Conservation (phyloP, 92 coral and sea anemone species). For the Actinostola sp. region DNA sequence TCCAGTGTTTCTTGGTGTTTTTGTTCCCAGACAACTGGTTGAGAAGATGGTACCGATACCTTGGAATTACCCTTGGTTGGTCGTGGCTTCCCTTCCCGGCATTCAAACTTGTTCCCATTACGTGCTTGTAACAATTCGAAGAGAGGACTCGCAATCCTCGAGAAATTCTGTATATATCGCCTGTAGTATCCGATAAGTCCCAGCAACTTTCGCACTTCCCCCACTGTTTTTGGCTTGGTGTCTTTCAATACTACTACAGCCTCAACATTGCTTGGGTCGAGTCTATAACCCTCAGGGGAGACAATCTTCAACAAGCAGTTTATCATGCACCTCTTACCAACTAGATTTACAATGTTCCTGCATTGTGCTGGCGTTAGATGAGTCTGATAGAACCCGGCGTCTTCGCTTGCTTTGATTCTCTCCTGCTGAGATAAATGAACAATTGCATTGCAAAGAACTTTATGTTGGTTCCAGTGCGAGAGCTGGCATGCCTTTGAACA, state of each 20-base stretch:
- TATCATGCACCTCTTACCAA: constrained; percentile 65
- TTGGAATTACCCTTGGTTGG: too few relatives aligned
- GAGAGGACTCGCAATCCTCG: constrained; percentile 62
- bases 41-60: too few relatives aligned
- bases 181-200: constrained; percentile 69
- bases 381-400: constrained; percentile 17
- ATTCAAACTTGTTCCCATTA: too few relatives aligned
- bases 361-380: constrained; percentile 66
- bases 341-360: constrained; percentile 52
- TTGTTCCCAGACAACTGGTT: too few relatives aligned
- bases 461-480: constrained; percentile 27
- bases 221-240: constrained; percentile 59
- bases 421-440: background rate
- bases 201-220: constrained; percentile 61
- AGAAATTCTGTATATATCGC: constrained; percentile 61
- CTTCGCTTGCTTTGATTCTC: background rate
- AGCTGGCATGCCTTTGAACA: constrained; percentile 44
- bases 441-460: constrained; percentile 35
- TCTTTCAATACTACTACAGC: constrained; percentile 46
- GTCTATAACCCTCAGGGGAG: constrained; percentile 58
- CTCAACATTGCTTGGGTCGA: constrained; percentile 52
- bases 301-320: constrained; percentile 60
- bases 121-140: constrained; percentile 43
- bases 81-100: too few relatives aligned
- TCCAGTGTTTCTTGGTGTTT: too few relatives aligned